These are phyloP conservation scores for Piprites chloris DNA, from an alignment of 2,113 vertebrate genomes.

Conservation along the genomic window DNA sequence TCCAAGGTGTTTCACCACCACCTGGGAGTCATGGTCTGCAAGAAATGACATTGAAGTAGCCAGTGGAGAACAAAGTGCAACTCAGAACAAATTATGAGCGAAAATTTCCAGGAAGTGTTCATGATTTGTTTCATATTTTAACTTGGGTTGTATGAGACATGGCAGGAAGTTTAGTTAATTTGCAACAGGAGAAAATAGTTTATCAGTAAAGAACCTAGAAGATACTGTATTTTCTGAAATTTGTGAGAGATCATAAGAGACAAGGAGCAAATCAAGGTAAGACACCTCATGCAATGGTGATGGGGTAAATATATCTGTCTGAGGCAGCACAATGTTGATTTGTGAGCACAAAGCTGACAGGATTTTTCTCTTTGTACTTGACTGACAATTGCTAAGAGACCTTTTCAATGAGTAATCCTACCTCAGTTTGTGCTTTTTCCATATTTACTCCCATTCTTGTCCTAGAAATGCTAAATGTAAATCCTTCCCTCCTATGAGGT, in stretches of 20 bases:
- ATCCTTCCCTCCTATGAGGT: neutral
- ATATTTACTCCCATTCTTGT: neutral
- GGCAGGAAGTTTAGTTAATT: neutral
- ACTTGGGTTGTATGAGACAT: neutral
- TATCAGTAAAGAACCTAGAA: neutral
- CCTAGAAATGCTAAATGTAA: neutral
- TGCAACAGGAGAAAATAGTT: neutral
- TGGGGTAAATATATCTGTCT: neutral
- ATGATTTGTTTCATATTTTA: neutral
- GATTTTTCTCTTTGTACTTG: neutral
- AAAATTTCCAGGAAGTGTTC: neutral
- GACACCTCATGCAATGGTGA: neutral
- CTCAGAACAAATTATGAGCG: neutral
- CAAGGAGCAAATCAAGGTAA: neutral
- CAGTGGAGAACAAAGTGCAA: neutral
- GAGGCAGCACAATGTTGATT: neutral
- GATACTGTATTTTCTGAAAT: neutral
- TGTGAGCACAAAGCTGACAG: neutral
- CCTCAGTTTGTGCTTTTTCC: neutral
- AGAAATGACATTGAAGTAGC: neutral
- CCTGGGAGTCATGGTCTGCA: neutral
- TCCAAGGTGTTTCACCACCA: neutral
- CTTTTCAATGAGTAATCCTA: neutral
- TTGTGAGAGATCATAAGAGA: neutral
- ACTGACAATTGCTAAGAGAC: neutral